Evolutionary conservation across 2,797 vertebrate genomes (phyloP), one percentile per base, ranked within the genome.

Genomic region (Falco peregrinus): DNA sequence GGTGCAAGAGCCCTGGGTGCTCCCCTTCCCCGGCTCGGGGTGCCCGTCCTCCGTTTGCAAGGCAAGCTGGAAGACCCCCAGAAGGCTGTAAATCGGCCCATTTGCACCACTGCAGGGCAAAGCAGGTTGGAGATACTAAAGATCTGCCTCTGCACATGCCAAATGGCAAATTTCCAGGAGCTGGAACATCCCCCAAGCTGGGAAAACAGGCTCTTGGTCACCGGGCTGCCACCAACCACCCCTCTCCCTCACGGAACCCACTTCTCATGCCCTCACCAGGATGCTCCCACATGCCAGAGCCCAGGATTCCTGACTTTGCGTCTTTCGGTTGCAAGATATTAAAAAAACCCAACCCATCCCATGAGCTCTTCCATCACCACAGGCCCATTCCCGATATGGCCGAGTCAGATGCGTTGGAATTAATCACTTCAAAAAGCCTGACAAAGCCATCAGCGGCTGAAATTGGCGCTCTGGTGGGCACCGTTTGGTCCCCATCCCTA

Each of bases 1-100:
- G 3, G 33, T 1, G 2, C 8, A 9, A 41, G 11, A 50, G 37
- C 54, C 1, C 0, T 0, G 2, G 31, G 54, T 29, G 25, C 12
- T 60, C 17, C 37, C 48, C 26, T 45, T 50, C 37, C 26, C 57
- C 0, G 1, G 21, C 47, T 35, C 4, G 4, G 24, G 35, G 48
- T 6, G 68, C 45, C 53, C n/a, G 24, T 59, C 31, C 56, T 48
- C 16, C 10, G 8, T 54, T 83, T 47, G 59, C 37, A 54, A 54
- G 60, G 37, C 29, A 90, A 94, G 43, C 74, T 64, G 56, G 35
- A 31, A 48, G 69, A 81, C 19, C 4, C 59, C 60, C 2, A 0
- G 76, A 90, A 85, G 15, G 59, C 84, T 57, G 39, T 45, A 47
- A 71, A 73, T 54, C 14, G 67, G 69, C 73, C 80, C 28, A 2